Evolutionary conservation across 2,888 invertebrate genomes (phyloP), one percentile per base, ranked within the genome.

Genomic region (Cerceris rybyensis): DNA sequence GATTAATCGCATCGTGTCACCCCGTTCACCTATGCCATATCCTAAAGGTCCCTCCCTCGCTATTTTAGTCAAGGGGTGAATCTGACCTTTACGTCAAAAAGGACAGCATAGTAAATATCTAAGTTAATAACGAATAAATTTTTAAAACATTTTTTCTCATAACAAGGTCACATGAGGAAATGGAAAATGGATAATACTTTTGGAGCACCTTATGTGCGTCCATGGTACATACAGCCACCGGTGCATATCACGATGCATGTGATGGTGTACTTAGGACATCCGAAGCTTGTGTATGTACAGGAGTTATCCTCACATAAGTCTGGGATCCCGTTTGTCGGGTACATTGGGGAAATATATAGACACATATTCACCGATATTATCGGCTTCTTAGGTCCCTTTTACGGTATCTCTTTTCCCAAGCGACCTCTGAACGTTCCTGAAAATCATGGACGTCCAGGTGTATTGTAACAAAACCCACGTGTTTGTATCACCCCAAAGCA

Each of bases 291-390:
- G 65, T 75, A 79, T 76, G 65, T 75, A 79, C 72, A 75, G 61
- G 84, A 72, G 78, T 79, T 79, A 80, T 78, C 67, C 75, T 67
- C 70, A 77, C 68, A 75, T 70, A 78, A 71, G 64, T 78, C 59
- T 1, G 65, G 81, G 81, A 84, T 87, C 81, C 83, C 87, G 87
- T 87, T 87, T 79, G 78, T 83, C 78, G 86, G 80, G 66, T 79
- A 72, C 85, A 78, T 81, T 69, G 73, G 57, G 63, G 75, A 81
- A 83, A 71, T 75, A 76, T 78, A 83, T 78, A 60, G 64, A 78
- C 74, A 66, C 69, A 59, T 59, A 72, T 73, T 65, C 61, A 55
- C 64, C 70, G 84, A 83, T 83, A 83, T 78, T 83, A 83, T 83
- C 81, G 72, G 55, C 69, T 68, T 49, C 66, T 83, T 78, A 80